phyloP scores from a whole-genome alignment of 2,888 invertebrate genomes.

The Metacarcinus magister region DNA sequence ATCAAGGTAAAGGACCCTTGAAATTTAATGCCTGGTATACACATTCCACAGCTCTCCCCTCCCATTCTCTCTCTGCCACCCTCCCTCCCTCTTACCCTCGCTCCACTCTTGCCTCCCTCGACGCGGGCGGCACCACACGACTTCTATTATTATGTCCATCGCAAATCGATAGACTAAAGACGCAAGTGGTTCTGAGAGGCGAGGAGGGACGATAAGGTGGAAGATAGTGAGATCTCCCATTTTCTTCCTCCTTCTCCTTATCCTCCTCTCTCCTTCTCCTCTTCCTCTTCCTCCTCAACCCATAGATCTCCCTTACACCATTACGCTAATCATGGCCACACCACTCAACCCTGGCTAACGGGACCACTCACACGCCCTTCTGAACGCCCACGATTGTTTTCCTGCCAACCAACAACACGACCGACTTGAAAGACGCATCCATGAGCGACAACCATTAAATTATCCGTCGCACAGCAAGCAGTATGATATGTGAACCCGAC shows the following conservation, averaged over 20 bases:
- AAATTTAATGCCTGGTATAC: neutral
- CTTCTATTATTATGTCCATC: constrained; percentile 3
- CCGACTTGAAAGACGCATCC: neutral
- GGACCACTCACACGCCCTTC: neutral
- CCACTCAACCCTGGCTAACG: constrained; percentile 12
- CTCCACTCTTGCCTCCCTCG: constrained; percentile 14
- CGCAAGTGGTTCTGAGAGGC: neutral
- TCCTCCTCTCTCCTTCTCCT: neutral
- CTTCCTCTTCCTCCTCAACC: neutral
- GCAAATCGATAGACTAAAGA: constrained; percentile 15
- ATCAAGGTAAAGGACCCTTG: constrained; percentile 14
- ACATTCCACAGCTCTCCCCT: neutral
- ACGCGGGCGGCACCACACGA: neutral
- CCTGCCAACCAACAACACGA: neutral
- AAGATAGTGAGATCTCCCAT: neutral
- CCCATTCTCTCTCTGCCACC: neutral
- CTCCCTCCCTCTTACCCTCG: neutral
- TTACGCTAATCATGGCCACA: neutral
- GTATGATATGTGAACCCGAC: neutral
- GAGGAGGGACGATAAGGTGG: neutral
- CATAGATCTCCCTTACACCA: neutral
- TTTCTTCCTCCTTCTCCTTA: neutral
- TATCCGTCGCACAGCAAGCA: neutral
- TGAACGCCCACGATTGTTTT: neutral
- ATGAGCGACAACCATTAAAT: neutral